A percentile compares a stretch with the other conserved stretches of the same genome.
These are phyloP conservation scores for Mus caroli DNA, from an alignment of 2,797 vertebrate species.

Conservation along the genomic window DNA sequence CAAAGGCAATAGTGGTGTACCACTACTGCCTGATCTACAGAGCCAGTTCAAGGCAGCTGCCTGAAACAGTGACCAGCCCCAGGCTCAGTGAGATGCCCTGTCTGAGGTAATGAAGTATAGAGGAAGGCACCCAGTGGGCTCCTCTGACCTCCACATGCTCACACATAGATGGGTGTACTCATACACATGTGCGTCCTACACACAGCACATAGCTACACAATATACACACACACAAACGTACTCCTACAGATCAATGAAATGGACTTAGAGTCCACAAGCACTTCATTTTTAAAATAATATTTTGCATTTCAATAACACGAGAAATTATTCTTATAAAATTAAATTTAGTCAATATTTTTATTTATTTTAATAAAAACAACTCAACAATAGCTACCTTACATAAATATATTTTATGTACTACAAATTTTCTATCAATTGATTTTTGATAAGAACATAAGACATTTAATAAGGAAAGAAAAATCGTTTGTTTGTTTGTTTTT, in stretches of 20 bases:
- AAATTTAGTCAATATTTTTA: neutral
- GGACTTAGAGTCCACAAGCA: neutral
- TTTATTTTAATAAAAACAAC: neutral
- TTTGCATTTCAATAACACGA: neutral
- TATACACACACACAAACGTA: neutral
- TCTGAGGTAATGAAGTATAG: neutral
- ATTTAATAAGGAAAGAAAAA: neutral
- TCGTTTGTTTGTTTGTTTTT: constrained; percentile 18
- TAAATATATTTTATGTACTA: neutral
- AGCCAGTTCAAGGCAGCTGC: neutral
- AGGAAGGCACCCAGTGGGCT: neutral
- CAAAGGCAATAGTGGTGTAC: neutral
- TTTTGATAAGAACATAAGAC: constrained; percentile 9
- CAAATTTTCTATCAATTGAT: constrained; percentile 11
- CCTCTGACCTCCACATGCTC: neutral
- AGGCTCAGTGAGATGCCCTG: neutral
- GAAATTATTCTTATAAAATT: neutral
- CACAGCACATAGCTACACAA: neutral
- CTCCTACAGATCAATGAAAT: neutral
- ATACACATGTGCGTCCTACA: neutral
- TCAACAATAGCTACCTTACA: neutral
- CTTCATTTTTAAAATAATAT: constrained; percentile 7
- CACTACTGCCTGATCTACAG: neutral
- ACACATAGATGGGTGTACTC: neutral
- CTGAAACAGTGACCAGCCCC: neutral